Percentiles rank a stretch among this genome's conserved stretches.
Evolutionary conservation across 2,113 vertebrate genomes (phyloP).

Genomic region (Patagioenas fasciata): DNA sequence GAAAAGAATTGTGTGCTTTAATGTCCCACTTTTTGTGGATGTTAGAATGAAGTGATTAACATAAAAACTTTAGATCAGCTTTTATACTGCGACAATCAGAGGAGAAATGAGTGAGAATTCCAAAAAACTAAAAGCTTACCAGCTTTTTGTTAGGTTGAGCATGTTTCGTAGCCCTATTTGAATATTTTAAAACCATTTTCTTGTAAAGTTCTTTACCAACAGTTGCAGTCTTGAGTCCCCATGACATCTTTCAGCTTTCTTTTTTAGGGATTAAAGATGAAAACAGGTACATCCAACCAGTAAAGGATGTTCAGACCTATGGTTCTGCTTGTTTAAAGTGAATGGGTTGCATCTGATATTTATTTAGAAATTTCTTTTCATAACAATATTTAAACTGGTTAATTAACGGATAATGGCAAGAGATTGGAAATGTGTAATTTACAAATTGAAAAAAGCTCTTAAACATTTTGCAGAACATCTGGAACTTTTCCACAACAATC

Average conservation of each 20-base stretch:
- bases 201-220: not conserved
- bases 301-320: not conserved
- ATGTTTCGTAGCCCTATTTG: not conserved
- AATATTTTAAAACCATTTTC: not conserved
- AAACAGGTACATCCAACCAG: not conserved
- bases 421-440: not conserved
- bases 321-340: not conserved
- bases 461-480: conserved; percentile 48
- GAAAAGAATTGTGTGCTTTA: not conserved
- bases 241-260: not conserved
- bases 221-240: not conserved
- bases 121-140: not conserved
- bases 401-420: not conserved
- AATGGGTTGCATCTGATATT: not conserved
- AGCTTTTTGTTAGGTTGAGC: not conserved
- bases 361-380: not conserved
- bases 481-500: conserved; percentile 31
- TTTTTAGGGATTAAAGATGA: not conserved
- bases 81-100: not conserved
- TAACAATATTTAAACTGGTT: not conserved
- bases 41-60: not conserved
- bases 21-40: not conserved
- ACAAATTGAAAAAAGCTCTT: conserved; percentile 46
- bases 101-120: not conserved
- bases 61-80: not conserved